Evolutionary conservation across 2,113 vertebrate species (phyloP).

Genomic region (Pelusios castaneus): DNA sequence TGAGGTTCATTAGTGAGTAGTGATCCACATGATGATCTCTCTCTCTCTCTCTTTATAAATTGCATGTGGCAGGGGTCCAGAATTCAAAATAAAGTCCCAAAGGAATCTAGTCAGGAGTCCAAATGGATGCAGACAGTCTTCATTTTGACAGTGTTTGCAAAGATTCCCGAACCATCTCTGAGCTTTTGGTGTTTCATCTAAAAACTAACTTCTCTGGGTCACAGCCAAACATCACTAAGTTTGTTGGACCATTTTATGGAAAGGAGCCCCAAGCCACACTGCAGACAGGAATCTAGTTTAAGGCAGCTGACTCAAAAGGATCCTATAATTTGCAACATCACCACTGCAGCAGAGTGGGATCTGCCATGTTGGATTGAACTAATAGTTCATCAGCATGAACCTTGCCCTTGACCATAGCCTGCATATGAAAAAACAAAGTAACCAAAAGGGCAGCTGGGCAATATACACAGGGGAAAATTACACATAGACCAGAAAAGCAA

Average conservation of each 20-base stretch:
- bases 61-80: not conserved
- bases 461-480: not conserved
- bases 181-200: not conserved
- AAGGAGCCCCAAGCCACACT: not conserved
- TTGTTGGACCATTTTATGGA: too few species aligned
- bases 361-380: not conserved
- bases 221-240: not conserved
- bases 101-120: not conserved
- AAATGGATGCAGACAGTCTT: not conserved
- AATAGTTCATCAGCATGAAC: not conserved
- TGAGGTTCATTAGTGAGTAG: not conserved
- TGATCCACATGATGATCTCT: accelerated
- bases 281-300: not conserved
- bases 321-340: not conserved
- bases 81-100: not conserved
- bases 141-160: not conserved
- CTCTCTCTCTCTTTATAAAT: not conserved
- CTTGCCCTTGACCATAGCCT: not conserved
- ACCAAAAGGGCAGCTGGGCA: not conserved
- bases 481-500: not conserved
- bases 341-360: not conserved
- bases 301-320: not conserved
- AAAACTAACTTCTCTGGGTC: not conserved
- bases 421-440: not conserved
- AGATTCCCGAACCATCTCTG: not conserved